Evolutionary conservation across 2,113 vertebrate species (phyloP).

Genomic region (Gorilla gorilla): DNA sequence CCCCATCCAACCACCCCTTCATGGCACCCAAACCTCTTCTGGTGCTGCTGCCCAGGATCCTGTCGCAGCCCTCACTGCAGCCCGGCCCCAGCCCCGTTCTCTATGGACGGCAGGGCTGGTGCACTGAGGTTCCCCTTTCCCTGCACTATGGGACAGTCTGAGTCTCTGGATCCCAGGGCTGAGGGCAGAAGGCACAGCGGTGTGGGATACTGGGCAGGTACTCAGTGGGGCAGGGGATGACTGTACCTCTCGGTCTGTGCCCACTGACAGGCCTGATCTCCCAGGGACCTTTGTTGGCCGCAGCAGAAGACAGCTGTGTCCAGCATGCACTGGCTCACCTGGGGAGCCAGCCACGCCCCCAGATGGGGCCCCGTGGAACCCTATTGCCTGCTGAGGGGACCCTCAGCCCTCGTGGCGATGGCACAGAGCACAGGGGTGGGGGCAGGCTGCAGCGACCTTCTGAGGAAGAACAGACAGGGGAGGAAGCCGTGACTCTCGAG

Average conservation of each 20-base stretch:
- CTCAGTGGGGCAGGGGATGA: background rate
- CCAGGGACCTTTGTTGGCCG: background rate
- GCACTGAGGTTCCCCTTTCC: background rate
- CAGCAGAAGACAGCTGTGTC: too few species aligned
- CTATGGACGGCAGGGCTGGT: background rate
- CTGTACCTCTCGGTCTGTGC: background rate
- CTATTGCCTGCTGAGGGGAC: background rate
- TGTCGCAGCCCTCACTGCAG: background rate
- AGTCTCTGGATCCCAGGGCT: background rate
- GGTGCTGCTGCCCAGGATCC: background rate
- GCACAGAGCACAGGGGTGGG: background rate
- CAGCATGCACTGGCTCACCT: background rate
- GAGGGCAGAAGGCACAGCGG: background rate
- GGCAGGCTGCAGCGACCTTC: background rate
- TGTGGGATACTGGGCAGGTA: background rate
- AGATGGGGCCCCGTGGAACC: background rate
- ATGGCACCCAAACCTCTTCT: too few species aligned
- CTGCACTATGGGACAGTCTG: background rate
- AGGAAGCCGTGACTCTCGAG: background rate
- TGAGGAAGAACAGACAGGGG: background rate
- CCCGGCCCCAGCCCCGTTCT: accelerated
- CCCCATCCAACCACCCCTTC: accelerated
- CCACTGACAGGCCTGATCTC: background rate
- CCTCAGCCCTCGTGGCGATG: background rate
- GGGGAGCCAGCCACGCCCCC: background rate